A percentile compares a stretch with the other conserved stretches of the same genome.
These are phyloP conservation scores for Entomobrya proxima DNA, from an alignment of 2,888 invertebrate genomes.

Conservation along the genomic window DNA sequence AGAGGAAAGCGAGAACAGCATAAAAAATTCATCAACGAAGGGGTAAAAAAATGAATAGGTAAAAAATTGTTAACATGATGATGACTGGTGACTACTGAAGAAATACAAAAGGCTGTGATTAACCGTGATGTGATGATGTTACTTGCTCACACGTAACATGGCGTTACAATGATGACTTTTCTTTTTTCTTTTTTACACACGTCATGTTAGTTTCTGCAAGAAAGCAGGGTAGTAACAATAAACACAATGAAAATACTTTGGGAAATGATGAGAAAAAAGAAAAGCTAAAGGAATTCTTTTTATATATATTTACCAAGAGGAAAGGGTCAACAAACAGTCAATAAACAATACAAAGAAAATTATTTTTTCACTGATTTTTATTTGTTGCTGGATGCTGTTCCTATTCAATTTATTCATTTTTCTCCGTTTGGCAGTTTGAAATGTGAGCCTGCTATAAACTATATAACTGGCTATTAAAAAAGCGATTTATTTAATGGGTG, in stretches of 20 bases:
- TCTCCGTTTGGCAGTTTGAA: background rate
- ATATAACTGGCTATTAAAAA: background rate
- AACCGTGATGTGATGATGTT: background rate
- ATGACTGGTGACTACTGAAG: background rate
- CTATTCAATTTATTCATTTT: conserved; percentile 28
- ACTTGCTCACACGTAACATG: background rate
- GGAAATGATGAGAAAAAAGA: background rate
- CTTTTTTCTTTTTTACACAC: background rate
- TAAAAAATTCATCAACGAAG: background rate
- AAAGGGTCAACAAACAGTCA: conserved; percentile 41
- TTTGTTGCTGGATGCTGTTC: background rate
- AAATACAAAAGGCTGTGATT: conserved; percentile 7
- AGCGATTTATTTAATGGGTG: background rate
- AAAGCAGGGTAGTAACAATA: background rate
- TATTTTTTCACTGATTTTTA: conserved; percentile 11
- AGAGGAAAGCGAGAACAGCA: conserved; percentile 5
- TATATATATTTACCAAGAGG: background rate
- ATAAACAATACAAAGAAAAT: background rate
- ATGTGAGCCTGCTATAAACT: background rate
- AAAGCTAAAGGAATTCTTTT: background rate
- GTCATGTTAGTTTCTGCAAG: background rate
- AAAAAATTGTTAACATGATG: background rate
- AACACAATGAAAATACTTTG: background rate
- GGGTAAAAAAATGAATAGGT: background rate
- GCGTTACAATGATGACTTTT: background rate